Evolutionary conservation across 2,113 vertebrate genomes (phyloP).

Genomic region (Azemiops feae): DNA sequence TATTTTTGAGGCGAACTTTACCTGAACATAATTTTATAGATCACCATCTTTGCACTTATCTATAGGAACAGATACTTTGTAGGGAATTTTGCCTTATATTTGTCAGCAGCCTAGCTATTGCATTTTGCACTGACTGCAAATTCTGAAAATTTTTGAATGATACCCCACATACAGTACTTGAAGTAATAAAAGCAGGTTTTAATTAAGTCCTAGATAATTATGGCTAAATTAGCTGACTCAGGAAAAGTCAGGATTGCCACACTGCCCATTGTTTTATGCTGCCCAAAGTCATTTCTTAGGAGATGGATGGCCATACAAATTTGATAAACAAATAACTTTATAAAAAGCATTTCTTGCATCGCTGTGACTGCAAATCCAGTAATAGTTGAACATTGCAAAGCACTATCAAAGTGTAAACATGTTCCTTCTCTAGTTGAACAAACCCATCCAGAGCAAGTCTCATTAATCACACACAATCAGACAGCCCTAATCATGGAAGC

Average conservation of each 20-base stretch:
- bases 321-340: neutral
- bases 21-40: neutral
- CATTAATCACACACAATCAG: neutral
- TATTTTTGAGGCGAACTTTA: neutral
- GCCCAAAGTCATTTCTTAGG: no score
- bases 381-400: neutral
- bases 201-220: neutral
- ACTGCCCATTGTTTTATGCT: neutral
- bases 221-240: neutral
- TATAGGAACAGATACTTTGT: neutral
- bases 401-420: neutral
- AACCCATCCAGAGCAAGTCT: neutral
- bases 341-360: neutral
- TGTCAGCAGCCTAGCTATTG: neutral
- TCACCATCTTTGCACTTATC: neutral
- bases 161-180: neutral
- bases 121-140: neutral
- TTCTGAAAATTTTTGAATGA: neutral
- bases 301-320: no score
- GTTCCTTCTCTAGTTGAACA: neutral
- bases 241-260: neutral
- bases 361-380: neutral
- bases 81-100: neutral
- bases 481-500: neutral
- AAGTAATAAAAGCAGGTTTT: neutral